Base-by-base conservation (phyloP, 1,140 invertebrate genomes). In the Megalopta genalis region DNA sequence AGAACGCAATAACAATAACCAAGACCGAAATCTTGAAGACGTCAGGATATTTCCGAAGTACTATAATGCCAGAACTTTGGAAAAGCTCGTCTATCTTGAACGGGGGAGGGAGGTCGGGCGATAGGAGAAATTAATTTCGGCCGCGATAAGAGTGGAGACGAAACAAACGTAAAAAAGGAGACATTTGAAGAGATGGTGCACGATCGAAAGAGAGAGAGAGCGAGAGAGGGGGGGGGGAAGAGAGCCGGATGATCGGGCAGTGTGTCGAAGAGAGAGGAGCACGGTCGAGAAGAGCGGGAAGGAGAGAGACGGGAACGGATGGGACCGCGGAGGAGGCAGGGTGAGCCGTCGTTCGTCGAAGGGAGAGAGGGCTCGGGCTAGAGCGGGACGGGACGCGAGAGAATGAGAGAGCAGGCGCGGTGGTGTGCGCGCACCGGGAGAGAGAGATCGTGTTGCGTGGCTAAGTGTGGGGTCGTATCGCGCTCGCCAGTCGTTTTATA, bases 401-500 rank as follows among this genome's bases (percentile, higher is more conserved):
- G 49, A 49, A 63, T 52, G 73, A 64, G 42, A 27, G 46, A 81
- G 0, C 69, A 57, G 59, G 64, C 65, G 73, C 57, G 57, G 23
- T n/a, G 39, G 66, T 72, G 68, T 66, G 64, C 82, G 69, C 79
- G 68, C 21, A 52, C 78, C 37, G 65, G 76, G 71, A 84, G 83
- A 77, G 71, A 84, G 83, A 77, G 71, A 77, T 60, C 52, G 76
- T 73, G 68, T 60, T 78, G 66, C 73, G 69, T 66, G 70, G 74
- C 25, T 68, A 8, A 71, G 75, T 79, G 79, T 84, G 76, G 76
- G 79, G 85, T 84, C 76, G 85, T 87, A 87, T 82, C 79, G 69
- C 54, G 54, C 42, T 46, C 39, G 59, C 66, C 66, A 39, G 76
- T 71, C 77, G 74, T 42, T 85, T 84, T 81, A 79, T 80, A 84